Evolutionary conservation across 2,797 vertebrate genomes (phyloP).

Genomic region (Gymnoscopelus microlampas): DNA sequence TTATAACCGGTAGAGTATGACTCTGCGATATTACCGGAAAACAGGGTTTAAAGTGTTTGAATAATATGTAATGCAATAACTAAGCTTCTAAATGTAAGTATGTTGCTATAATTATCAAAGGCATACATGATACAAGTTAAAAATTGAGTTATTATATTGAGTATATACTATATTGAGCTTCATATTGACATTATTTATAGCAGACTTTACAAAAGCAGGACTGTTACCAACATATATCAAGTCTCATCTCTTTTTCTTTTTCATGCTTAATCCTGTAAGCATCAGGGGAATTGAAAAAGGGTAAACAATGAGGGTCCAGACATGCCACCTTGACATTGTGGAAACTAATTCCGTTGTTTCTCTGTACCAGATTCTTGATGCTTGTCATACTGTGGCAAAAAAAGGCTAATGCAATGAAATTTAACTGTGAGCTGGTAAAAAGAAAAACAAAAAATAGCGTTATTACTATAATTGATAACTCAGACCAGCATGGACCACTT

Average conservation of each 20-base stretch:
- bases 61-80: conserved; percentile 78
- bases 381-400: no score
- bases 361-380: not conserved
- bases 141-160: conserved; percentile 28
- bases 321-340: not conserved
- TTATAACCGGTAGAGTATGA: conserved; percentile 47
- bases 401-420: no score
- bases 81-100: conserved; percentile 65
- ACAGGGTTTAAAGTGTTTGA: conserved; percentile 71
- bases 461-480: conserved; percentile 4
- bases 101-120: conserved; percentile 54
- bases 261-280: not conserved
- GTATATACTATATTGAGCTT: conserved; percentile 38
- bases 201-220: conserved; percentile 37
- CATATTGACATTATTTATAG: conserved; percentile 27
- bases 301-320: no score
- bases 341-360: not conserved
- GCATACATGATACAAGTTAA: conserved; percentile 39
- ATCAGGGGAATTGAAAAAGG: not conserved
- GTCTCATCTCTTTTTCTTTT: not conserved
- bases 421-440: not conserved
- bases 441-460: not conserved
- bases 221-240: conserved; percentile 42
- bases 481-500: not conserved
- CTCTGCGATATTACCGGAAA: conserved; percentile 59